Conservation (phyloP, 2,797 vertebrate genomes). For the Tinamus major region DNA sequence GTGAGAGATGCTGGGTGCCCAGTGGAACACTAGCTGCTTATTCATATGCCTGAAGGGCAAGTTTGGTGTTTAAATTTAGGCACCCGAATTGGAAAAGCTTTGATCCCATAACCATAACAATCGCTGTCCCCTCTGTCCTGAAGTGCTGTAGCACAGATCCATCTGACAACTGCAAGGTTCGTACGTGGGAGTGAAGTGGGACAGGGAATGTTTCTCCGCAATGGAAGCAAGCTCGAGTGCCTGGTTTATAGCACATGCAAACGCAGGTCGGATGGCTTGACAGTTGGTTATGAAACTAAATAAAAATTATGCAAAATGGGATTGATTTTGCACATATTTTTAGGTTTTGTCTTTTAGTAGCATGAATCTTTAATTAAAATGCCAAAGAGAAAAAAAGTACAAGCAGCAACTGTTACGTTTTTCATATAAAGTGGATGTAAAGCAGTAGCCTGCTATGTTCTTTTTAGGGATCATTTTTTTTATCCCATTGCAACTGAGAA, state of each 20-base stretch:
- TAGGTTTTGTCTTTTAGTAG: constrained; percentile 63
- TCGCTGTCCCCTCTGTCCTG: neutral
- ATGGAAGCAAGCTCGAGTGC: constrained; percentile 16
- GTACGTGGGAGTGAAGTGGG: neutral
- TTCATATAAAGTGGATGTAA: constrained; percentile 37
- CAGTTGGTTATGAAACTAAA: constrained; percentile 57
- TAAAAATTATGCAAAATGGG: constrained; percentile 63
- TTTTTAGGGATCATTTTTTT: constrained; percentile 74
- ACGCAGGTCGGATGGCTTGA: constrained; percentile 59
- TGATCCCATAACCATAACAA: neutral
- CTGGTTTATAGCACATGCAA: constrained; percentile 54
- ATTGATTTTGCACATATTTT: constrained; percentile 60
- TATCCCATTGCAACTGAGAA: constrained; percentile 61
- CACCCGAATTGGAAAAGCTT: neutral
- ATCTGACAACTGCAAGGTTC: neutral
- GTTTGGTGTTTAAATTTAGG: neutral
- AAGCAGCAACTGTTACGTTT: constrained; percentile 49
- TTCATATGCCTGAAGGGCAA: constrained; percentile 10
- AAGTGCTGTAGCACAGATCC: neutral
- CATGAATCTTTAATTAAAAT: constrained; percentile 74
- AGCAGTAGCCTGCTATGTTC: constrained; percentile 60
- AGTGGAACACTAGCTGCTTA: neutral
- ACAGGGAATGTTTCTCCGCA: neutral
- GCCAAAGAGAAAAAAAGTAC: neutral
- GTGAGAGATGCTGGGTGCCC: neutral